Evolutionary conservation across 2,888 invertebrate species (phyloP), one percentile per base, ranked within the genome.

Genomic region (Cactoblastis cactorum): DNA sequence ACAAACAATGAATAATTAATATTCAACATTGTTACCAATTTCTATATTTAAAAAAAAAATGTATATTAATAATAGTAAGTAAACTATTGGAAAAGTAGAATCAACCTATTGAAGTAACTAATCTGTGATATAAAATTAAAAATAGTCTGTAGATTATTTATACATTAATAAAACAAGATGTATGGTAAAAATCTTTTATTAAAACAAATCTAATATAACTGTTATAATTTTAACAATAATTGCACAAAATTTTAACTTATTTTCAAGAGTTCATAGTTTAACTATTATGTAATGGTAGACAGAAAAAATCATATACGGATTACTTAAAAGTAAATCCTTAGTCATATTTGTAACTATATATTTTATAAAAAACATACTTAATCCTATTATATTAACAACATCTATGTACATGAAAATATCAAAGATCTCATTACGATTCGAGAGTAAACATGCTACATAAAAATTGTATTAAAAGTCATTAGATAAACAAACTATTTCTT

Each of bases 1-100:
- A 72, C 41, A 76, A 77, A 50, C 77, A 54, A 22, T 53, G 48
- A 45, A 38, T 35, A 49, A 51, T 38, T 52, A 17, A 14, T 39
- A n/a, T 18, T 28, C 45, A 43, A 28, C n/a, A n/a, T n/a, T n/a
- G n/a, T n/a, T n/a, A n/a, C n/a, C n/a, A n/a, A n/a, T n/a, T n/a
- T n/a, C n/a, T n/a, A n/a, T n/a, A n/a, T n/a, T n/a, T n/a, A n/a
- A n/a, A n/a, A n/a, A n/a, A n/a, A n/a, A n/a, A n/a, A n/a, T n/a
- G n/a, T n/a, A n/a, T n/a, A n/a, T n/a, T n/a, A n/a, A 6, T 28
- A 28, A 28, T 28, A n/a, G n/a, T n/a, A n/a, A n/a, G 28, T 28
- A 28, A 28, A 28, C 1, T 28, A 6, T 28, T 28, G 28, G 1
- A 28, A 28, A 28, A 28, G 28, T 15, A 33, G 9, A 38, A 1